These are phyloP conservation scores for Gallinago nigripennis DNA, from an alignment of 2,797 vertebrate species.

Conservation along the genomic window DNA sequence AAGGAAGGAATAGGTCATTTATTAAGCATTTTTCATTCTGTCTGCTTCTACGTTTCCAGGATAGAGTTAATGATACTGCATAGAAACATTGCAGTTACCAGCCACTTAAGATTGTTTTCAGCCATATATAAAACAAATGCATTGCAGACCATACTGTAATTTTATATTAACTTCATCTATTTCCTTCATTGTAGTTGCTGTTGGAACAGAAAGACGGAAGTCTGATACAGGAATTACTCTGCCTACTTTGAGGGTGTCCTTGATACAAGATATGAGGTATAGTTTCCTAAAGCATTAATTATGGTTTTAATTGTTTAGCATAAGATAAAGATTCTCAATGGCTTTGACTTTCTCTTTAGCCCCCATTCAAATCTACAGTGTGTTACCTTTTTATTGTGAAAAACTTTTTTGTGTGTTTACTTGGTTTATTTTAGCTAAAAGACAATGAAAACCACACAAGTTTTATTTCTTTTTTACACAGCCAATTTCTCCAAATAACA, in stretches of 20 bases:
- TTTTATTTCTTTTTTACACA: not conserved
- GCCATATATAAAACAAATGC: not conserved
- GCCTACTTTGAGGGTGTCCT: conserved; percentile 83
- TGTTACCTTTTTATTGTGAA: not conserved
- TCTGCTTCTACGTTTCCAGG: not conserved
- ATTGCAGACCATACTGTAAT: not conserved
- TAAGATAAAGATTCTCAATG: not conserved
- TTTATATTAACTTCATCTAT: conserved; percentile 32
- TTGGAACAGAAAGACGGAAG: conserved; percentile 84
- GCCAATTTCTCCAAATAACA: not conserved
- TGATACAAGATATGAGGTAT: conserved; percentile 95
- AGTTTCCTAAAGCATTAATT: not conserved
- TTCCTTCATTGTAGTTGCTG: conserved; percentile 74
- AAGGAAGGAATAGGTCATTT: not conserved
- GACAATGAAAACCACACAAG: not conserved
- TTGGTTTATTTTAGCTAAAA: not conserved
- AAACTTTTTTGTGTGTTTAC: not conserved
- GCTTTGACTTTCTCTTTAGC: not conserved
- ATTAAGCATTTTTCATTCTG: not conserved
- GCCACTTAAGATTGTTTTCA: not conserved
- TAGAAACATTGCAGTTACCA: not conserved
- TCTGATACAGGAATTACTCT: conserved; percentile 79
- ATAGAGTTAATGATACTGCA: not conserved
- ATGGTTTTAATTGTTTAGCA: not conserved
- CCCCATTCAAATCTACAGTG: not conserved